Evolutionary conservation across 2,113 vertebrate genomes (phyloP), one percentile per base, ranked within the genome.

Genomic region (Phyllostomus discolor): DNA sequence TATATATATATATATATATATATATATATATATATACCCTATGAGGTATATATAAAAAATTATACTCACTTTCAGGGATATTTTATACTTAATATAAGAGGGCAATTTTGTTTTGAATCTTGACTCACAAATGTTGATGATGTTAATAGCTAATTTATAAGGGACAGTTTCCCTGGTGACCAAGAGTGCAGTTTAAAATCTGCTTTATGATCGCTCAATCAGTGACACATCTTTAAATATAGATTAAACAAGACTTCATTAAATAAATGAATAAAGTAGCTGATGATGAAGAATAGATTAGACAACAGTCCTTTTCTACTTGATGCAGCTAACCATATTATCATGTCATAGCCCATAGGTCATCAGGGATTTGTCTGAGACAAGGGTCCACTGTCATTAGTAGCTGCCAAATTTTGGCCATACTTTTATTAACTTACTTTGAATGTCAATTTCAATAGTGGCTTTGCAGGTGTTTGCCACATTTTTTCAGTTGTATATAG

Each of bases 231-330:
- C 50, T 97, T 87, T 96, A 66, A 88, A 95, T 90, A 87, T 8
- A 90, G 41, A 4, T 90, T 97, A 59, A 84, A 48, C 84, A 95
- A 94, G 95, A 88, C 35, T 70, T 87, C 31, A 92, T 95, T 90
- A 95, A 80, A 46, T 73, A 92, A 84, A 43, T 89, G 28, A 84
- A 41, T 87, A 67, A 95, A 90, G 7, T 48, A 95, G 38, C 64
- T 73, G 8, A 10, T 95, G 79, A 90, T 95, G 81, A 96, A 67
- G 81, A 96, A 67, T 66, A 54, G 17, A 88, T 76, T 70, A 84
- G 41, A 93, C 86, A 93, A 69, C 64, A 93, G 50, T 8, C 6
- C 33, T 90, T 92, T 62, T 48, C 26, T 93, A 38, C 72, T 59
- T 88, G 83, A 64, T 41, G 90, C 28, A 82, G 46, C 15, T 88